phyloP scores from a whole-genome alignment of 1,140 invertebrate genomes.

The Pseudomyrmex dendroicus region DNA sequence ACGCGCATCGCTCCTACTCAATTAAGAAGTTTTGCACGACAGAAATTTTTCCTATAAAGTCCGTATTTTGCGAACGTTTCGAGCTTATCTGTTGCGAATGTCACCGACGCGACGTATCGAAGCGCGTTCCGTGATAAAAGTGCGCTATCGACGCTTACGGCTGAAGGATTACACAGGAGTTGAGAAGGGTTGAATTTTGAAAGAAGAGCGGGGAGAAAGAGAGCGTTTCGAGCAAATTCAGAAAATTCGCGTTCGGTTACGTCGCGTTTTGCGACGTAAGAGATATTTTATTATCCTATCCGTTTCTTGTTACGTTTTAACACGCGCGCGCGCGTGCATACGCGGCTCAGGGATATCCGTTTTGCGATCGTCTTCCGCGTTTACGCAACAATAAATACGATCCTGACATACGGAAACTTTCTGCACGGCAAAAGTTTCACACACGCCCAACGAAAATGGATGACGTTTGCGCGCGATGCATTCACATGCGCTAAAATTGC shows the following conservation, averaged over 20 bases:
- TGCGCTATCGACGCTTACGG: slow-evolving; percentile 9
- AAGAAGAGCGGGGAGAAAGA: not conserved
- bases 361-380: slow-evolving; percentile 7
- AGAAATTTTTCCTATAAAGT: slow-evolving; percentile 45
- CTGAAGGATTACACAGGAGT: not conserved
- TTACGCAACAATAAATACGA: slow-evolving; percentile 43
- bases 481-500: slow-evolving; percentile 30
- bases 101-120: slow-evolving; percentile 12
- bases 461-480: slow-evolving; percentile 46
- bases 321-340: too few species aligned
- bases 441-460: slow-evolving; percentile 36
- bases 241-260: not conserved
- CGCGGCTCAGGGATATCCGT: not conserved
- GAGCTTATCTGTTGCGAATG: slow-evolving; percentile 29
- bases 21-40: slow-evolving; percentile 51
- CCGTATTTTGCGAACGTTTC: slow-evolving; percentile 17
- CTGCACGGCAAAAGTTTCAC: slow-evolving; percentile 38
- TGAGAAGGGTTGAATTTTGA: slow-evolving; percentile 2
- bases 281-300: not conserved
- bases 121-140: slow-evolving; percentile 16
- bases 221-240: not conserved
- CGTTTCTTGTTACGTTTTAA: slow-evolving; percentile 5
- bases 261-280: not conserved
- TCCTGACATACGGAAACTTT: slow-evolving; percentile 26
- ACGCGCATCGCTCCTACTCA: slow-evolving; percentile 39